Percentiles rank a stretch among this genome's conserved stretches.
These are phyloP conservation scores for Priocnemis perturbator DNA, from an alignment of 2,888 invertebrate genomes.

Conservation along the genomic window DNA sequence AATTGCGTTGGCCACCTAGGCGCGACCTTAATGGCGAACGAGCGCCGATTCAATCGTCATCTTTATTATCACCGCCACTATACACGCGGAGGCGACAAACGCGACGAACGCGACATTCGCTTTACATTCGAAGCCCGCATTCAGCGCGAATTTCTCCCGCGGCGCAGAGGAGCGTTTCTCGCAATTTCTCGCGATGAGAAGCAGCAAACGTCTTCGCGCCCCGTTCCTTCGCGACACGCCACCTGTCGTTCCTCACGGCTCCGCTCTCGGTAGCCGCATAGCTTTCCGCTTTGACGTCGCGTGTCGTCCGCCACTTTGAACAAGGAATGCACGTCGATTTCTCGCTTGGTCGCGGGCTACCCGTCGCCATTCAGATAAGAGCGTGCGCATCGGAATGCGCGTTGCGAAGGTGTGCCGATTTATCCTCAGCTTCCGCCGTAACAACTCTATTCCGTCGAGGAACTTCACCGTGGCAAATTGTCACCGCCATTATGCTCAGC, in stretches of 20 bases:
- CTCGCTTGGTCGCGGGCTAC: conserved; percentile 27
- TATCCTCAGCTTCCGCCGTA: conserved; percentile 1
- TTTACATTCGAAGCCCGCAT: conserved; percentile 10
- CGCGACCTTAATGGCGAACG: conserved; percentile 5
- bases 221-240: conserved; percentile 23
- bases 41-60: conserved; percentile 5
- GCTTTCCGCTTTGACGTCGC: conserved; percentile 56
- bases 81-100: not conserved
- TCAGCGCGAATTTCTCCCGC: conserved; percentile 39
- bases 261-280: conserved; percentile 36
- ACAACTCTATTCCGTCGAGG: conserved; percentile 14
- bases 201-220: conserved; percentile 47
- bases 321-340: conserved; percentile 47
- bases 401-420: not conserved
- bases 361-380: not conserved
- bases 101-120: not conserved
- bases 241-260: conserved; percentile 50
- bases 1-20: conserved; percentile 2
- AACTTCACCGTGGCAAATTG: not conserved
- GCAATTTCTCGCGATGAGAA: conserved; percentile 55
- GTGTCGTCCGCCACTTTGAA: conserved; percentile 62
- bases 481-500: no score
- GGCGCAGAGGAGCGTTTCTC: conserved; percentile 29
- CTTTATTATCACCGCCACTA: not conserved
- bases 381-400: no score